Percentiles rank a stretch among this genome's conserved stretches.
Evolutionary conservation across 1,140 invertebrate species (phyloP).

Genomic region (Platyura marginata): DNA sequence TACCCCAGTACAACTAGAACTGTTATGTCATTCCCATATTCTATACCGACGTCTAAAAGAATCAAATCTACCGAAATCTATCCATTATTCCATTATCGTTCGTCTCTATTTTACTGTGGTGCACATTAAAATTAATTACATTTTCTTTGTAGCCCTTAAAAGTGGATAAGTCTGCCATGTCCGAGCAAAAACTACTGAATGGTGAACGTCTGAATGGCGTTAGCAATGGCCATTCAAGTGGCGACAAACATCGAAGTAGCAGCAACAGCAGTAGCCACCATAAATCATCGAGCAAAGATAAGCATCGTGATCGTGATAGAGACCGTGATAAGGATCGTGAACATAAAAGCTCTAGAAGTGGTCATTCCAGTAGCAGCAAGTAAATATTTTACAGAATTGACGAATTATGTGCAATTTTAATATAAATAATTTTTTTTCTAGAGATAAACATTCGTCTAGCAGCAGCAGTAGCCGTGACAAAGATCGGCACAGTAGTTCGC

Average conservation of each 20-base stretch:
- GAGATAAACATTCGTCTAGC: slow-evolving; percentile 23
- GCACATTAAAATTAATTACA: neutral
- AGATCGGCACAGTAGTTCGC: slow-evolving; percentile 15
- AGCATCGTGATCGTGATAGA: slow-evolving; percentile 24
- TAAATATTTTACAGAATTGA: slow-evolving; percentile 12
- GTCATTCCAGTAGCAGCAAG: slow-evolving; percentile 8
- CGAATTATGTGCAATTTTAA: slow-evolving; percentile 11
- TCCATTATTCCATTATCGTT: neutral
- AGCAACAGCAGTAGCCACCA: slow-evolving; percentile 34
- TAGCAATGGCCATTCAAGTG: slow-evolving; percentile 26
- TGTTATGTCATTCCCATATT: too few relatives aligned
- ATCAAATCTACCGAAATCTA: too few relatives aligned
- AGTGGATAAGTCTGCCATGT: too few relatives aligned
- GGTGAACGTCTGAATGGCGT: slow-evolving; percentile 1
- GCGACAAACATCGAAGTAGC: slow-evolving; percentile 34
- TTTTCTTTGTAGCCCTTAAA: too few relatives aligned
- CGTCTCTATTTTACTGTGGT: neutral
- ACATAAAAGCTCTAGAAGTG: slow-evolving; percentile 3
- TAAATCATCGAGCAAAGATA: slow-evolving; percentile 38
- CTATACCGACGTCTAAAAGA: too few relatives aligned
- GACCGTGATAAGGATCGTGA: slow-evolving; percentile 33
- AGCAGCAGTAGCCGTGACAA: slow-evolving; percentile 21
- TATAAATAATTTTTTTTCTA: slow-evolving; percentile 13
- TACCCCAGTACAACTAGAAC: too few relatives aligned
- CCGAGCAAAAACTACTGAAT: slow-evolving; percentile 2